These are phyloP conservation scores for Glyptemys insculpta DNA, from an alignment of 2,797 vertebrate genomes.

Conservation along the genomic window DNA sequence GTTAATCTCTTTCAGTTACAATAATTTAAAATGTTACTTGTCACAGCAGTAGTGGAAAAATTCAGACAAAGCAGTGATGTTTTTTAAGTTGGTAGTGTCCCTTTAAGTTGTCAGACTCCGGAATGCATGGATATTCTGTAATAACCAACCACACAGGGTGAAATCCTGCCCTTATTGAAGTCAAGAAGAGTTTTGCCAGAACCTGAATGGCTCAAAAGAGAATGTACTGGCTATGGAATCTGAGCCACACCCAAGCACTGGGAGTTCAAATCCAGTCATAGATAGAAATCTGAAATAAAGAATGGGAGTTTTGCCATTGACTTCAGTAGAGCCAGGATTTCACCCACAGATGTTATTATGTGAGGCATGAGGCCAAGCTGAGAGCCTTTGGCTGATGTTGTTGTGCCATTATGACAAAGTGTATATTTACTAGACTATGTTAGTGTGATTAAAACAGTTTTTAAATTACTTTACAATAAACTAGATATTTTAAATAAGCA, in stretches of 20 bases:
- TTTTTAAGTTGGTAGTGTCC: background rate
- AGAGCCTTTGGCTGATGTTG: background rate
- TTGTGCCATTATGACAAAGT: background rate
- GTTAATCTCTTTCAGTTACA: background rate
- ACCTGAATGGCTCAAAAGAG: background rate
- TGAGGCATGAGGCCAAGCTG: background rate
- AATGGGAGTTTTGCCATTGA: slow-evolving; percentile 1
- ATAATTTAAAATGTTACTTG: background rate
- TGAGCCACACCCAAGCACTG: background rate
- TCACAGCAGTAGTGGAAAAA: background rate
- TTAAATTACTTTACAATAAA: background rate
- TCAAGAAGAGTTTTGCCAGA: accelerated
- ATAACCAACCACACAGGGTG: background rate
- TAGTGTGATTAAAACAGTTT: background rate
- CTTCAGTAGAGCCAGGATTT: background rate
- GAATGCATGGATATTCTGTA: accelerated
- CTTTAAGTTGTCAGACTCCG: background rate
- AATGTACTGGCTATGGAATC: background rate
- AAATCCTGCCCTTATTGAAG: background rate
- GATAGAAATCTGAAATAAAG: background rate
- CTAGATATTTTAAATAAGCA: background rate
- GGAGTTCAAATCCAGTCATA: background rate
- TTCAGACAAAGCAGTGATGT: background rate
- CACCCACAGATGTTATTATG: background rate
- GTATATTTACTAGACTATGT: background rate